Evolutionary conservation across 2,113 vertebrate genomes (phyloP), one percentile per base, ranked within the genome.

Genomic region (Collichthys lucidus): DNA sequence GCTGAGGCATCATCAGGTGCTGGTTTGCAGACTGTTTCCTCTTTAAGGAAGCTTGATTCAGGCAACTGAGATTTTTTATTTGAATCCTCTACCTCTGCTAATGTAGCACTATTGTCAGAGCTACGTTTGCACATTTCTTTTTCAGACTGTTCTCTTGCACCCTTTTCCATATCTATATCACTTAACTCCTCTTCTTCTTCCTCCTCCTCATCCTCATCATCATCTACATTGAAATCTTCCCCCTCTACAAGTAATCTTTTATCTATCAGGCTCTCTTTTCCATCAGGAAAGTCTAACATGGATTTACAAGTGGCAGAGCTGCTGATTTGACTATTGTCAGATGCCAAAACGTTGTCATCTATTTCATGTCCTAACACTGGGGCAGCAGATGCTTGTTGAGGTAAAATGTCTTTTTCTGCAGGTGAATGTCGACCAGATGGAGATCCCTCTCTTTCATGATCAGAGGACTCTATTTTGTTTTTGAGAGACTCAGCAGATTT

Each of bases 111-210:
- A 52, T 84, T 83, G 82, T 87, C 86, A 73, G 83, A 90, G 70
- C 75, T 70, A n/a, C 35, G 78, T 68, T 88, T 90, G 67, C 90
- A 92, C 31, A 82, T 89, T 82, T 97, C 97, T 87, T 99, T 99
- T 75, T 99, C 98, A 17, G 98, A 96, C 79, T 95, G 94, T 80
- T 99, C 98, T 84, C 94, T 96, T 53, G 97, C 97, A 2, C 98
- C 97, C 85, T 99, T 99, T 84, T 99, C 98, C 82, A 97, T 64
- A 88, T 98, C 98, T 0, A 96, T 95, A 88, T 98, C 98, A 80
- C 96, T 98, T 3, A 66, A 87, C 22, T 95, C 96, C 14, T 97
- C 96, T 31, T 96, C 95, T 17, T 90, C 91, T 44, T 91, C 94
- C 31, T 92, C 89, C 49, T 96, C 95, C 15, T 95, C 91, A 0